Evolutionary conservation across 1,140 invertebrate species (phyloP).

Genomic region (Anastrepha obliqua): DNA sequence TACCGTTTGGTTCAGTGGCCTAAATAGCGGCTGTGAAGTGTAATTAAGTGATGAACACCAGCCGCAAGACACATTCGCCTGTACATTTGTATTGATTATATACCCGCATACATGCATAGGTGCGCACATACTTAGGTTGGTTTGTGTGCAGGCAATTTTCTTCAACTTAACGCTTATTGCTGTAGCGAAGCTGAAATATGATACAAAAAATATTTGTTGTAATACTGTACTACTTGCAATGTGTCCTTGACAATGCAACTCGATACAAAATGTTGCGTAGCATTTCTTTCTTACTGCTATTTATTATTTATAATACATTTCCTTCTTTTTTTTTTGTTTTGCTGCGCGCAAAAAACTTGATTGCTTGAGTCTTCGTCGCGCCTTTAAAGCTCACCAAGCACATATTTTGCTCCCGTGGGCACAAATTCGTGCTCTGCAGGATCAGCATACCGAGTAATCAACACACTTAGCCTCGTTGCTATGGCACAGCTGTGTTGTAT

Average conservation of each 20-base stretch:
- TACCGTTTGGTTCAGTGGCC: conserved; percentile 18
- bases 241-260: too few relatives aligned
- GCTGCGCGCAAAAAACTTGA: neutral
- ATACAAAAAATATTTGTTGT: too few relatives aligned
- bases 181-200: too few relatives aligned
- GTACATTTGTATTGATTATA: neutral
- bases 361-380: neutral
- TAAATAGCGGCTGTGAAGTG: neutral
- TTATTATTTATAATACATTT: too few relatives aligned
- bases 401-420: neutral
- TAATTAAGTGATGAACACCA: neutral
- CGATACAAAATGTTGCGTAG: too few relatives aligned
- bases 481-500: neutral
- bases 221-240: too few relatives aligned
- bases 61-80: neutral
- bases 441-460: neutral
- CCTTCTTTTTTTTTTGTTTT: neutral
- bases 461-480: neutral
- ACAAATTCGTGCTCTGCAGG: neutral
- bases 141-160: too few relatives aligned
- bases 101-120: too few relatives aligned
- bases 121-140: too few relatives aligned
- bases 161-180: too few relatives aligned
- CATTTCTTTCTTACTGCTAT: too few relatives aligned
- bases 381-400: neutral